Percentiles rank a stretch among this genome's conserved stretches.
phyloP scores from a whole-genome alignment of 2,113 vertebrate species.

The Verasper variegatus region DNA sequence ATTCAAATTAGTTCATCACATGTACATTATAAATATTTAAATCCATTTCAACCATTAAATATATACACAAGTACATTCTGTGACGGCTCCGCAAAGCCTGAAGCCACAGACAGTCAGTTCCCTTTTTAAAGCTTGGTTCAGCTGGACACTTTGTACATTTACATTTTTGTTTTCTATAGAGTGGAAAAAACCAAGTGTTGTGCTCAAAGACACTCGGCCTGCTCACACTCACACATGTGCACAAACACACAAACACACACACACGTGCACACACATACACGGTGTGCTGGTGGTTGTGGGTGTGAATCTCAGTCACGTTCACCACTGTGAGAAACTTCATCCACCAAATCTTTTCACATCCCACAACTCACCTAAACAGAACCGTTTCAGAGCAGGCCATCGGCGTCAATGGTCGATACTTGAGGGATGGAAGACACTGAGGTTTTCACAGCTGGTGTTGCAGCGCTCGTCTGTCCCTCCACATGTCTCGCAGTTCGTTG shows the following conservation, averaged over 20 bases:
- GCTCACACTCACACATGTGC: neutral
- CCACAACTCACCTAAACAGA: conserved; percentile 18
- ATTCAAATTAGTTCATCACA: conserved; percentile 26
- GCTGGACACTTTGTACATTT: neutral
- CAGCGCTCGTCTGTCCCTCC: conserved; percentile 74
- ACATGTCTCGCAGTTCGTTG: conserved; percentile 82
- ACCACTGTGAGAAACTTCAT: neutral
- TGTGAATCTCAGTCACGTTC: neutral
- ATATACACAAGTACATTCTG: conserved; percentile 53
- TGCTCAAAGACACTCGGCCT: neutral
- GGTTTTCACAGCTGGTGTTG: conserved; percentile 73
- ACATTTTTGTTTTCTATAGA: conserved; percentile 1
- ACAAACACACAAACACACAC: neutral
- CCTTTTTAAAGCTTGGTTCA: conserved; percentile 3
- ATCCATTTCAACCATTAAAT: conserved; percentile 50
- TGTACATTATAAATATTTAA: conserved; percentile 40
- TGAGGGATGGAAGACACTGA: neutral
- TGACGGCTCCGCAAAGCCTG: neutral
- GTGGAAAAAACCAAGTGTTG: conserved; percentile 2
- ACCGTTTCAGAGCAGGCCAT: neutral
- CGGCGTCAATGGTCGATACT: neutral
- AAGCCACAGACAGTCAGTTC: conserved; percentile 20
- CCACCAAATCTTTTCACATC: neutral
- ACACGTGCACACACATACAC: neutral
- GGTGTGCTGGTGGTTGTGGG: neutral